Base-by-base conservation (phyloP, 2,797 vertebrate species). In the Hydrolagus colliei region DNA sequence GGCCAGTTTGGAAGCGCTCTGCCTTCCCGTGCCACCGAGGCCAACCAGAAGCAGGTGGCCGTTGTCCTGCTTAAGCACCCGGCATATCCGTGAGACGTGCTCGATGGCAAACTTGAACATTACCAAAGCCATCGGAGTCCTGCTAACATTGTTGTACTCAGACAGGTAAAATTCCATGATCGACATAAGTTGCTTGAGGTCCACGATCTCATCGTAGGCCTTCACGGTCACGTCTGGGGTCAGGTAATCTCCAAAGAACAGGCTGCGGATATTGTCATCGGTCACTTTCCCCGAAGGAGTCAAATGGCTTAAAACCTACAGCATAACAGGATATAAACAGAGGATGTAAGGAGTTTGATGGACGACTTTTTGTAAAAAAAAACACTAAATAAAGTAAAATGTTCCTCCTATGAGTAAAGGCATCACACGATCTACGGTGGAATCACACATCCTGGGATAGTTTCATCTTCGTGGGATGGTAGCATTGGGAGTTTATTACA, bases 51-150 rank as follows among this genome's bases (percentile, higher is more conserved):
- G 87, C 78, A 97, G 89, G 88, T 99, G 96, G 0, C 97, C 97
- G 0, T 95, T 97, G 86, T 96, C 93, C 88, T 99, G 97, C 84
- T 97, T 97, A 86, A 99, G 89, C 5, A 98, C 97, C 0, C 97
- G 92, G 87, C 97, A 98, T 79, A 98, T 97, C 86, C 96, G 95
- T 0, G 97, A 98, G 88, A 98, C 92, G 88, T 99, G 97, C 89
- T 99, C 97, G 0, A 97, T 96, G 67, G 96, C 96, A 73, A 97
- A 98, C 89, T 92, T 94, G 92, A 98, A 99, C 96, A 98, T 96
- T 18, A 99, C 96, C 75, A 99, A 91, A 73, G 95, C 92, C 97
- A 98, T 97, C 0, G 96, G 96, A 0, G 97, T 92, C 90, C 96
- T 97, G 95, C 96, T 98, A 89, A 93, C 87, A 14, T 90, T 95